These are phyloP conservation scores for Sterna hirundo DNA, from an alignment of 2,113 vertebrate genomes.

Conservation along the genomic window DNA sequence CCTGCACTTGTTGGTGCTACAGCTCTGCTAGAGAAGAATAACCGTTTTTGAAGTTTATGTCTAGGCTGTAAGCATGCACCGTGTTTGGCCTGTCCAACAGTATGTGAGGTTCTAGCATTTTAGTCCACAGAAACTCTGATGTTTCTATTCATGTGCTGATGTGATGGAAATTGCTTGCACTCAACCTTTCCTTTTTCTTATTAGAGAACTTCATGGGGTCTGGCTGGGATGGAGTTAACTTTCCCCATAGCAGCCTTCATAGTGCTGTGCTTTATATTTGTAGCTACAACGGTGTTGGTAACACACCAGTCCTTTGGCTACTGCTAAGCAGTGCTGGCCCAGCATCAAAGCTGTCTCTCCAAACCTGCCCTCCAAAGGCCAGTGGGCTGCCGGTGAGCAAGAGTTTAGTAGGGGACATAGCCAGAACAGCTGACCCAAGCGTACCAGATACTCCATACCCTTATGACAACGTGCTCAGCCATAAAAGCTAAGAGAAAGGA, in stretches of 20 bases:
- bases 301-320: neutral
- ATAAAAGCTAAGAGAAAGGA: neutral
- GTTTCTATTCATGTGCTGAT: neutral
- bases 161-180: accelerated
- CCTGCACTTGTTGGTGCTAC: neutral
- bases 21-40: neutral
- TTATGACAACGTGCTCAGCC: accelerated
- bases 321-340: neutral
- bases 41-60: neutral
- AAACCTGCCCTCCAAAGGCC: neutral
- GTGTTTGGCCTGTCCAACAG: neutral
- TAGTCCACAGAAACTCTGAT: neutral
- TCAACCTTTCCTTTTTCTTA: neutral
- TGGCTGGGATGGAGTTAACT: neutral
- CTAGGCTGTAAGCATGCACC: neutral
- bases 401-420: neutral
- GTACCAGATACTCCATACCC: neutral
- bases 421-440: neutral
- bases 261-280: neutral
- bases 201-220: neutral
- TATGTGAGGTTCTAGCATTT: neutral
- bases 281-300: neutral
- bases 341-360: neutral
- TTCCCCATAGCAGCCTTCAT: neutral
- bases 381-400: neutral